Conservation (phyloP, 2,888 invertebrate genomes). For the Pandemis corylana region DNA sequence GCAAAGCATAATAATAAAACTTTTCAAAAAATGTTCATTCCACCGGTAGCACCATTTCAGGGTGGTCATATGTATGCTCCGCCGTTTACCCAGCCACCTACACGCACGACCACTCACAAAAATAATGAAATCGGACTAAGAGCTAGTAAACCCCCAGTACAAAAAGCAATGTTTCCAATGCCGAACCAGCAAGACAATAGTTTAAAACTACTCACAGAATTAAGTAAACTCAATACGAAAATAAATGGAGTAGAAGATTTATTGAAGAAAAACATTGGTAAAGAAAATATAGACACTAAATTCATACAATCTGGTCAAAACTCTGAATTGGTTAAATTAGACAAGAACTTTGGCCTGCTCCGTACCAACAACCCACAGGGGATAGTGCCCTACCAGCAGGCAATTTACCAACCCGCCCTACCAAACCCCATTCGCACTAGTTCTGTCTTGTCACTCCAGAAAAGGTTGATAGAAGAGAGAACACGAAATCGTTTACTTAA, state of each 20-base stretch:
- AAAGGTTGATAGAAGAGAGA: not conserved
- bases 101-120: not conserved
- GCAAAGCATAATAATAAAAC: not conserved
- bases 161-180: not conserved
- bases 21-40: not conserved
- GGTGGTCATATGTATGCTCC: not conserved
- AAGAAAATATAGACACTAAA: slow-evolving; percentile 12
- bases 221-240: slow-evolving; percentile 31
- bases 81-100: not conserved
- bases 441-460: not conserved
- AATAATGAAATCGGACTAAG: not conserved
- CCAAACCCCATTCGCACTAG: not conserved
- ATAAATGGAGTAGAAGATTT: slow-evolving; percentile 40
- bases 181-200: not conserved
- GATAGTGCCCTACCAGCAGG: too few species aligned
- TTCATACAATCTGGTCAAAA: not conserved
- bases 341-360: not conserved
- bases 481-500: not conserved
- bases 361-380: not conserved
- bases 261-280: slow-evolving; percentile 40
- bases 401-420: not conserved
- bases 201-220: slow-evolving; percentile 26
- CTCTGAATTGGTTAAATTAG: not conserved
- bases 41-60: not conserved
- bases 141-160: not conserved